Percentiles rank a stretch among this genome's conserved stretches.
phyloP scores from a whole-genome alignment of 1,140 invertebrate genomes.

The Catajapyx aquilonaris region DNA sequence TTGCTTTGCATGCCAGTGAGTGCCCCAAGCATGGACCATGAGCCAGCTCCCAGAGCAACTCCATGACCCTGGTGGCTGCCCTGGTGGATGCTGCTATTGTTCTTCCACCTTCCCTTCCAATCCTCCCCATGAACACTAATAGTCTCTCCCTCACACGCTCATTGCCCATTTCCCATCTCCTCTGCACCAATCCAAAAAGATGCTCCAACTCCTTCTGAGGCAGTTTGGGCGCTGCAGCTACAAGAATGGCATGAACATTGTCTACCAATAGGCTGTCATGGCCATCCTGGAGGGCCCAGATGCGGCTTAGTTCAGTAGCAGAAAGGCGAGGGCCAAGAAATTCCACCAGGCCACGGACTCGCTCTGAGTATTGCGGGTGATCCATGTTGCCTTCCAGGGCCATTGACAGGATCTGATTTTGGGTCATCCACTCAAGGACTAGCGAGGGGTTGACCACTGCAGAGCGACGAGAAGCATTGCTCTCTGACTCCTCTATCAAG shows the following conservation, averaged over 20 bases:
- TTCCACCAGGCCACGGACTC: constrained; percentile 22
- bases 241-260: constrained; percentile 29
- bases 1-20: constrained; percentile 23
- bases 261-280: constrained; percentile 22
- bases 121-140: too few relatives aligned
- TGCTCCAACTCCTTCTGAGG: constrained; percentile 25
- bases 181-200: constrained; percentile 23
- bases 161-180: constrained; percentile 28
- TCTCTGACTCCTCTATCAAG: too few relatives aligned
- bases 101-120: too few relatives aligned
- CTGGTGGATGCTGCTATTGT: too few relatives aligned
- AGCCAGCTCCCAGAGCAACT: constrained; percentile 28
- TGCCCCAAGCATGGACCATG: constrained; percentile 22
- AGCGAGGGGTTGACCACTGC: too few relatives aligned
- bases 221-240: constrained; percentile 28
- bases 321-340: constrained; percentile 26
- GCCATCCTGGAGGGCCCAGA: constrained; percentile 25
- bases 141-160: too few relatives aligned
- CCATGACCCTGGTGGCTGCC: too few relatives aligned
- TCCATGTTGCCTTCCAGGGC: constrained; percentile 33
- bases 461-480: too few relatives aligned
- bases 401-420: constrained; percentile 25
- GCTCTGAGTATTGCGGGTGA: constrained; percentile 31
- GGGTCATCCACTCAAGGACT: constrained; percentile 28
- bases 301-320: constrained; percentile 25